Conservation (phyloP, 2,113 vertebrate genomes). For the Cyprinodon tularosa region DNA sequence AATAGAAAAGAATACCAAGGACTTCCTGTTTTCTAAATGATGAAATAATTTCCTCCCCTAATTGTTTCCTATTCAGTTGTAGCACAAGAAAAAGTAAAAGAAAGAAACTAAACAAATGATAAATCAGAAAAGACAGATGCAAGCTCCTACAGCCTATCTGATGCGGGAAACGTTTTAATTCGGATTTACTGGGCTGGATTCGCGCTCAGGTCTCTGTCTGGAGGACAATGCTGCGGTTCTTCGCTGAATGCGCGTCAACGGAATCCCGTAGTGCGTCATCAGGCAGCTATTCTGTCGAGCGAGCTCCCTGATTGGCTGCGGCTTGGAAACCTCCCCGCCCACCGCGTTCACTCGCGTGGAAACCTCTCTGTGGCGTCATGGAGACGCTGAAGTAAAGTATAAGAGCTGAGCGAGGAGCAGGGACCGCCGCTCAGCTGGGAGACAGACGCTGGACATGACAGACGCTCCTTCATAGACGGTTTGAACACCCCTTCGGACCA, state of each 20-base stretch:
- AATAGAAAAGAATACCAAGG: slow-evolving; percentile 13
- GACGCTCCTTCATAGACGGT: slow-evolving; percentile 34
- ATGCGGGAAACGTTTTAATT: slow-evolving; percentile 2
- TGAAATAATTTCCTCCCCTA: not conserved
- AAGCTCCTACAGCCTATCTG: not conserved
- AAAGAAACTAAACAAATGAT: not conserved
- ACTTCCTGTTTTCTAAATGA: slow-evolving; percentile 38
- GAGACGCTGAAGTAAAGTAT: slow-evolving; percentile 66
- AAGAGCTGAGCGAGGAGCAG: slow-evolving; percentile 25
- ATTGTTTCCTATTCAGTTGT: slow-evolving; percentile 12
- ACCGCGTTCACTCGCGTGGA: slow-evolving; percentile 82
- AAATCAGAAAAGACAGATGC: too few species aligned
- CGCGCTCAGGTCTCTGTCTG: not conserved
- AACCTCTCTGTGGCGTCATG: slow-evolving; percentile 82
- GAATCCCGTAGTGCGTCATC: slow-evolving; percentile 96
- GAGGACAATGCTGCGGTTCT: slow-evolving; percentile 58
- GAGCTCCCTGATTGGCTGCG: slow-evolving; percentile 74
- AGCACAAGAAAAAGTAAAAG: not conserved
- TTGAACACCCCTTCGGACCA: slow-evolving; percentile 10
- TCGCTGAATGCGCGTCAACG: slow-evolving; percentile 88
- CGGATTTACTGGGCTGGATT: slow-evolving; percentile 6
- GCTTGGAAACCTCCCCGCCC: slow-evolving; percentile 84
- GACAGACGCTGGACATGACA: slow-evolving; percentile 34
- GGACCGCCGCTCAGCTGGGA: slow-evolving; percentile 39
- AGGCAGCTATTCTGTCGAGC: slow-evolving; percentile 65